Evolutionary conservation across 2,888 invertebrate genomes (phyloP).

Genomic region (Drosophila eohydei): DNA sequence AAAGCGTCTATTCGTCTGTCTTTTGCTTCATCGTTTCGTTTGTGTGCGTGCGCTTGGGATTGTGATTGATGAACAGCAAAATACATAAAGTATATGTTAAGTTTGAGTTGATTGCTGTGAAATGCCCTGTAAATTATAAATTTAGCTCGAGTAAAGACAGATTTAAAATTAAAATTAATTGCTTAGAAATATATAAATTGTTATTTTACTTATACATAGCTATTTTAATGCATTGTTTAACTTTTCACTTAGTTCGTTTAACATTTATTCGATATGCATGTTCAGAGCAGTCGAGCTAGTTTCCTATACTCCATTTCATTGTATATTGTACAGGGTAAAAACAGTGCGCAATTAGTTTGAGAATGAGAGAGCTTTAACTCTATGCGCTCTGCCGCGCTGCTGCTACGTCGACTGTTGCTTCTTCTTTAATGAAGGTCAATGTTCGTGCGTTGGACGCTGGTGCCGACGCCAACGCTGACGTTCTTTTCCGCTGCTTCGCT

Average conservation of each 20-base stretch:
- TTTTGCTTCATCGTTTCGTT: conserved; percentile 9
- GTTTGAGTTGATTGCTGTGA: neutral
- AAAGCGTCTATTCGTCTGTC: conserved; percentile 19
- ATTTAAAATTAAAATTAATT: neutral
- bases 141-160: neutral
- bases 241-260: neutral
- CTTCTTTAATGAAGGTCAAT: conserved; percentile 82
- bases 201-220: neutral
- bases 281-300: neutral
- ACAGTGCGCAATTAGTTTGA: conserved; percentile 48
- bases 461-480: conserved; percentile 33
- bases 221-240: no score
- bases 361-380: conserved; percentile 47
- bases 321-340: conserved; percentile 11
- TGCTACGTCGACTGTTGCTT: conserved; percentile 37
- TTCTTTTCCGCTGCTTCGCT: conserved; percentile 52
- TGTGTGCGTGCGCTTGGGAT: conserved; percentile 7
- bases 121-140: conserved; percentile 13
- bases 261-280: neutral
- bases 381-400: conserved; percentile 18
- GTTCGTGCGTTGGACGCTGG: conserved; percentile 71
- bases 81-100: neutral
- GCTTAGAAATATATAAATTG: no score
- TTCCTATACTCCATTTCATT: neutral
- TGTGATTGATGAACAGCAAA: conserved; percentile 39